phyloP scores from a whole-genome alignment of 2,888 invertebrate genomes.

The Pseudococcus jackbeardsleyi region DNA sequence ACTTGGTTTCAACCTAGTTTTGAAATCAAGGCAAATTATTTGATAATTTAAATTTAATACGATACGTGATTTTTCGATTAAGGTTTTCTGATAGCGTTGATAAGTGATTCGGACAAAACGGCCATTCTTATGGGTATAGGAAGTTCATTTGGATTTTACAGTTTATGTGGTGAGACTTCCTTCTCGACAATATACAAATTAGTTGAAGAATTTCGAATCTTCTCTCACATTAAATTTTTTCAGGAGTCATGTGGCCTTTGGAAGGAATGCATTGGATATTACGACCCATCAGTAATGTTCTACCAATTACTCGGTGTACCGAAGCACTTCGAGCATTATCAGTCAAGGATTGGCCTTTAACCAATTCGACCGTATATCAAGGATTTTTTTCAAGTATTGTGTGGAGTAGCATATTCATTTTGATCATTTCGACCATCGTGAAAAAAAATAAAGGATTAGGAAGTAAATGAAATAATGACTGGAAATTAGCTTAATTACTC shows the following conservation, averaged over 20 bases:
- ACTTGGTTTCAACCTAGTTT: no score
- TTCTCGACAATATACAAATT: no score
- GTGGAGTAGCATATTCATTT: conserved; percentile 77
- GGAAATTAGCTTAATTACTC: no score
- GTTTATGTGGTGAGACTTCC: conserved; percentile 80
- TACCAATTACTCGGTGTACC: conserved; percentile 86
- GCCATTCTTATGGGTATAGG: conserved; percentile 89
- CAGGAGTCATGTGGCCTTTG: conserved; percentile 74
- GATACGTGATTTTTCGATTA: conserved; percentile 63
- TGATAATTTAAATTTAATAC: not conserved
- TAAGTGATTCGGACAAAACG: conserved; percentile 82
- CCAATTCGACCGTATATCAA: conserved; percentile 78
- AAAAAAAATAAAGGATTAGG: conserved; percentile 68
- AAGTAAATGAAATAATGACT: conserved; percentile 14
- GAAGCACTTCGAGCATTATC: conserved; percentile 82
- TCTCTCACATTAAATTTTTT: no score
- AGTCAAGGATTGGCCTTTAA: conserved; percentile 80
- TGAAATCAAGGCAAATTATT: not conserved
- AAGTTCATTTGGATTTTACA: conserved; percentile 89
- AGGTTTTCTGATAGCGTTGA: conserved; percentile 86
- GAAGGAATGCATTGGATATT: conserved; percentile 78
- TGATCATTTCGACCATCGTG: conserved; percentile 74
- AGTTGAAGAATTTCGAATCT: no score
- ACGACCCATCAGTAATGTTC: conserved; percentile 75
- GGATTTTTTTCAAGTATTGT: conserved; percentile 79